Evolutionary conservation across 2,888 invertebrate species (phyloP).

Genomic region (Phrixothrix hirtus): DNA sequence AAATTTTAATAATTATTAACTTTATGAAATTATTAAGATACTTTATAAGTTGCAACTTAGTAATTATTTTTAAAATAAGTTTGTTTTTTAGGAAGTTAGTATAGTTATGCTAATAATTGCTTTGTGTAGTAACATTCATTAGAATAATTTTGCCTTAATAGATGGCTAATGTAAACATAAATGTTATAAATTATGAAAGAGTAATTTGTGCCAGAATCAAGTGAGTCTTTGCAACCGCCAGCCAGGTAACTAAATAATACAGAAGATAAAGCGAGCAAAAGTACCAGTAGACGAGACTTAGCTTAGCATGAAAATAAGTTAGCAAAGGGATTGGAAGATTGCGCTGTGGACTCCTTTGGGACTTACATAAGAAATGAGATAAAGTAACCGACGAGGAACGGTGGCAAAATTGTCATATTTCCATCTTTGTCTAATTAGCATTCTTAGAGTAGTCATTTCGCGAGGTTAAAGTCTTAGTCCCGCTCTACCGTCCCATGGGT

Average conservation of each 20-base stretch:
- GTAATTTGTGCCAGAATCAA: constrained; percentile 37
- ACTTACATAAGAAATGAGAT: constrained; percentile 50
- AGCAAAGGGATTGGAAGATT: constrained; percentile 49
- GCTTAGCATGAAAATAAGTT: constrained; percentile 45
- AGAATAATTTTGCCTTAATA: constrained; percentile 20
- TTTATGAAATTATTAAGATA: no score
- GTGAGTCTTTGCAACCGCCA: constrained; percentile 38
- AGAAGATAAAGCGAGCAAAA: constrained; percentile 45
- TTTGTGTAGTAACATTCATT: constrained; percentile 9
- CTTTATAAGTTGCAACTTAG: no score
- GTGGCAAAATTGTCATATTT: constrained; percentile 50
- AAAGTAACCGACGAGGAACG: constrained; percentile 48
- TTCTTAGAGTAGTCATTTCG: constrained; percentile 48
- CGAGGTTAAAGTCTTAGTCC: constrained; percentile 39
- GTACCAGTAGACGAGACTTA: constrained; percentile 44
- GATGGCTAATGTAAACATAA: constrained; percentile 27
- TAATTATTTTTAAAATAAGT: no score
- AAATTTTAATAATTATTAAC: no score
- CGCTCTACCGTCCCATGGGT: constrained; percentile 33
- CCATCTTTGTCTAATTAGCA: constrained; percentile 52
- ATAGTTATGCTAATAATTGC: no score
- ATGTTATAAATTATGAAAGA: constrained; percentile 38
- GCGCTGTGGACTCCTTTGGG: constrained; percentile 45
- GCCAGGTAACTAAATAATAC: constrained; percentile 46
- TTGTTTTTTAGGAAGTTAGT: no score